Evolutionary conservation across 1,140 invertebrate genomes (phyloP), one percentile per base, ranked within the genome.

Genomic region (Rhopalosiphum maidis): DNA sequence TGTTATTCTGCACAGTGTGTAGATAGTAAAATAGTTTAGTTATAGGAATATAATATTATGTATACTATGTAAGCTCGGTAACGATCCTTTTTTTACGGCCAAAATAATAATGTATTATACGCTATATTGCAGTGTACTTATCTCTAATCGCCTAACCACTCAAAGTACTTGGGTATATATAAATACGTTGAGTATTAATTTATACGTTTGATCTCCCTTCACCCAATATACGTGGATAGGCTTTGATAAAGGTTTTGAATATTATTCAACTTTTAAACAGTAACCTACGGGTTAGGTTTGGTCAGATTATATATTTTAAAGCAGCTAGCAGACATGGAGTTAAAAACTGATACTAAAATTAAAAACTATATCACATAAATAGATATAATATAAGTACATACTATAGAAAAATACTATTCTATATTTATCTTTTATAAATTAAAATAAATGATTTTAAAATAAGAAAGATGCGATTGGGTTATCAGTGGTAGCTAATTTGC

Each of bases 1-100:
- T 77, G 60, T 77, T n/a, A 35, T 77, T n/a, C 60, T 15, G 60
- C 60, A 77, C 11, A 77, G n/a, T 77, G n/a, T 77, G n/a, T 8
- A 77, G 60, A 77, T n/a, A n/a, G 60, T 77, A 77, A 77, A 77
- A 77, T 77, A n/a, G 60, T 77, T 77, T 77, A 77, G 60, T 35
- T 77, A 77, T n/a, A 77, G 60, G 60, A n/a, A 77, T 77, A 77
- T n/a, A 77, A 77, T 46, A 41, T 41, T 77, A 77, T 23, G 60
- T 18, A 77, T 77, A n/a, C n/a, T 77, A 77, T 77, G 60, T 77
- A 77, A 77, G n/a, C 60, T 77, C 30, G 15, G 60, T 77, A 77
- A n/a, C 60, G n/a, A 77, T 77, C 60, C 60, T 77, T 77, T 77
- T 68, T 77, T 77, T 77, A 77, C 5, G 60, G 60, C 15, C 60